phyloP scores from a whole-genome alignment of 2,888 invertebrate species.

The Heliothis peltigera region DNA sequence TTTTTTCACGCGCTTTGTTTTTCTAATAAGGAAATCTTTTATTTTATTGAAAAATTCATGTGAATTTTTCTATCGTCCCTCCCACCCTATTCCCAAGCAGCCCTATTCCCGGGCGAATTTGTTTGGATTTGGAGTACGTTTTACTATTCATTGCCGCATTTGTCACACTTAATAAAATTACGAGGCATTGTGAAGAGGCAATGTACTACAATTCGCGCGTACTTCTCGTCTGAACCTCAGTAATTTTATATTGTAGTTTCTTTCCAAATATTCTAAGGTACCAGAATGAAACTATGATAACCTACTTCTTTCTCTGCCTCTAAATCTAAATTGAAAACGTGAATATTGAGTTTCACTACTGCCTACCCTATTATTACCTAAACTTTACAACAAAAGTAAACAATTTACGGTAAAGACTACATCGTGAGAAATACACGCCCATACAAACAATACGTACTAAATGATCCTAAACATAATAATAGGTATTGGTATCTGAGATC shows the following conservation, averaged over 20 bases:
- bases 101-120: no score
- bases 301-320: neutral
- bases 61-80: no score
- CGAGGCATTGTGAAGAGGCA: no score
- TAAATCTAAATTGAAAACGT: neutral
- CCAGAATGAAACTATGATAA: no score
- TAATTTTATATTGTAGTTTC: no score
- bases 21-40: neutral
- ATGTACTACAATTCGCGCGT: no score
- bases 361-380: neutral
- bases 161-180: no score
- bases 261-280: no score
- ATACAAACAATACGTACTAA: slow-evolving; percentile 48
- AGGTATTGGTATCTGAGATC: slow-evolving; percentile 48
- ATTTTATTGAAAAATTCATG: neutral
- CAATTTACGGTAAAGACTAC: slow-evolving; percentile 16
- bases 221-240: no score
- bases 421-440: slow-evolving; percentile 43
- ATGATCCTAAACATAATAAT: slow-evolving; percentile 49
- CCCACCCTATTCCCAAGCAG: no score
- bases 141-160: no score
- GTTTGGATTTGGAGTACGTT: no score
- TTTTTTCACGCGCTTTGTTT: slow-evolving; percentile 6
- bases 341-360: neutral
- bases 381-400: neutral